Evolutionary conservation across 2,797 vertebrate genomes (phyloP).

Genomic region (Scomberomorus guttatus): DNA sequence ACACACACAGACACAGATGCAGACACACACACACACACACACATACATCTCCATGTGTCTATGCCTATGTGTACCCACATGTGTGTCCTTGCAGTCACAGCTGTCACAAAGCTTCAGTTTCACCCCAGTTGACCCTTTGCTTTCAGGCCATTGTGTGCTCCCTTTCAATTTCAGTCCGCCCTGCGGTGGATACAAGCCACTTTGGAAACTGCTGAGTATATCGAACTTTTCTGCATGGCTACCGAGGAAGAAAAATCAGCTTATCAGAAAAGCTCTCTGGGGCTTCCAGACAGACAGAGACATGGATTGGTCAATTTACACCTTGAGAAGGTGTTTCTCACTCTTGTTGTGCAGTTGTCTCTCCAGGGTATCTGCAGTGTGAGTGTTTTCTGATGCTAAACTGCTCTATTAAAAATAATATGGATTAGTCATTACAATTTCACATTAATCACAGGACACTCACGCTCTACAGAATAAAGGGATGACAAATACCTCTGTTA

Average conservation of each 20-base stretch:
- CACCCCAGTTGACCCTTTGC: conserved; percentile 40
- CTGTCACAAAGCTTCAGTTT: conserved; percentile 56
- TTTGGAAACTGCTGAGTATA: conserved; percentile 74
- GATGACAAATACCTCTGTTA: not conserved
- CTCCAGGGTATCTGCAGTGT: not conserved
- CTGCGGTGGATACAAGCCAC: conserved; percentile 48
- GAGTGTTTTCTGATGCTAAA: conserved; percentile 17
- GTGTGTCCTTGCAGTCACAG: conserved; percentile 46
- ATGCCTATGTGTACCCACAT: not conserved
- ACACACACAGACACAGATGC: not conserved
- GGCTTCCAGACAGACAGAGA: conserved; percentile 41
- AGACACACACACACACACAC: not conserved
- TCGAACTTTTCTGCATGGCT: conserved; percentile 65
- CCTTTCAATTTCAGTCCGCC: conserved; percentile 62
- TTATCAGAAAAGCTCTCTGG: conserved; percentile 53
- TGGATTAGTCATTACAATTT: conserved; percentile 9
- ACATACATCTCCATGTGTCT: not conserved
- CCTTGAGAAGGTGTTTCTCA: conserved; percentile 33
- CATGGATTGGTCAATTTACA: conserved; percentile 60
- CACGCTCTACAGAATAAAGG: not conserved
- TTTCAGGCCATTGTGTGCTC: conserved; percentile 61
- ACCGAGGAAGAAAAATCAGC: conserved; percentile 53
- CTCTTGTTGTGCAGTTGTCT: not conserved
- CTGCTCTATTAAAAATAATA: conserved; percentile 18
- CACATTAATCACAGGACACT: not conserved